Base-by-base conservation (phyloP, 2,888 invertebrate genomes). In the Drosophila villosipedis region DNA sequence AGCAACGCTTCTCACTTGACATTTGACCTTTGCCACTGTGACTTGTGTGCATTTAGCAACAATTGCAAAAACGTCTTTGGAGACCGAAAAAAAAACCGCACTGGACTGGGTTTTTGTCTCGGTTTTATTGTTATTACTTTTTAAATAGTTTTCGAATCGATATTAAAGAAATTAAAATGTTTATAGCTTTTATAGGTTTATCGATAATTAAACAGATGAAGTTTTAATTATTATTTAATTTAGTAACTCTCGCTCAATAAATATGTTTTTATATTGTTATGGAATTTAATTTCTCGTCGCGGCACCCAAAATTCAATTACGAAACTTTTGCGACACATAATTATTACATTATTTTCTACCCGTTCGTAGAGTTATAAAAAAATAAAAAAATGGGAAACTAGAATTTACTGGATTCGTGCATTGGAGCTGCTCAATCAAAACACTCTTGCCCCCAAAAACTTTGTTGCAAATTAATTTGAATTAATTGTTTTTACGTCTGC, bases 401-500 rank as follows among this genome's bases (percentile, higher is more conserved):
- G 19, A 70, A 61, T 73, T 73, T 59, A 35, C 30, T 43, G 47
- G 71, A 73, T 71, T 79, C 67, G 61, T 60, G 43, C 31, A 69
- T 52, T 73, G 68, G 71, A 77, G 61, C 78, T 30, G 14, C 50
- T 70, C 37, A 62, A 70, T 72, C 60, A 67, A 67, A 60, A 70
- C 63, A 30, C 25, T 39, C 41, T 49, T 22, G 16, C 33, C 43
- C 49, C n/a, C 25, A 12, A 54, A 83, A 89, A 84, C 73, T 87
- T 76, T 73, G 80, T 87, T 79, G 82, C 74, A 84, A 85, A 91
- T 89, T 87, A 84, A 91, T 91, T 89, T 75, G 57, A 69, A 75
- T 84, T 89, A 86, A 87, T 91, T 91, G 91, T 82, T 90, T 77
- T 73, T 76, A 62, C 61, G 68, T 72, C 73, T 75, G 68, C 68